Base-by-base conservation (phyloP, 2,888 invertebrate species). In the Apotomis turbidana region DNA sequence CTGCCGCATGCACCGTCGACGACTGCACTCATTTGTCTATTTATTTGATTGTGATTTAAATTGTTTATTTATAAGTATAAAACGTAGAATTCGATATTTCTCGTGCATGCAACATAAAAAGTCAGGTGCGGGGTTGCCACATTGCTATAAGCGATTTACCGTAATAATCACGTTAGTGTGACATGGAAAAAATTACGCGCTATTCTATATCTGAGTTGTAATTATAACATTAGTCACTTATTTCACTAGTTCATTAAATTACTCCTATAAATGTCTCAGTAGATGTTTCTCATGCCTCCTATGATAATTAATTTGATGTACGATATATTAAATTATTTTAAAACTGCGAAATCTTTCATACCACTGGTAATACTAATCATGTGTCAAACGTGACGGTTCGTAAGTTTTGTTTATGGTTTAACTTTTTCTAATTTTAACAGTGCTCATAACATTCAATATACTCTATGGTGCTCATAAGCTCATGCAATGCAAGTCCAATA, bases 101-200 rank as follows among this genome's bases (percentile, higher is more conserved):
- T 86, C 87, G 84, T 87, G 85, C 87, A 87, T 85, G 86, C 85
- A 88, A 89, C 87, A 83, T 85, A 86, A 85, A 86, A 89, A 83
- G 88, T 90, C 91, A 91, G 87, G 67, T 71, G 61, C 71, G 13
- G 67, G 27, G 71, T 71, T 71, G 36, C 61, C 67, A 71, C n/a
- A 57, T n/a, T 67, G 44, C n/a, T 10, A n/a, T 3, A 61, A 5
- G 4, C 1, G 5, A 70, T 38, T 70, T 70, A 57, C 27, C 55
- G 44, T 6, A 5, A 36, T 8, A 66, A 46, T 46, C 15, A 46
- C n/a, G 15, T 10, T 64, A 27, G 6, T 2, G 9, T 3, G 46
- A 27, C 9, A 51, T 8, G 3, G 9, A 12, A n/a, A 36, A 44
- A 27, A 9, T n/a, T 10, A 0, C 4, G 8, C 3, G 5, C 1